These are phyloP conservation scores for Triops cancriformis DNA, from an alignment of 1,140 invertebrate species.

Conservation along the genomic window DNA sequence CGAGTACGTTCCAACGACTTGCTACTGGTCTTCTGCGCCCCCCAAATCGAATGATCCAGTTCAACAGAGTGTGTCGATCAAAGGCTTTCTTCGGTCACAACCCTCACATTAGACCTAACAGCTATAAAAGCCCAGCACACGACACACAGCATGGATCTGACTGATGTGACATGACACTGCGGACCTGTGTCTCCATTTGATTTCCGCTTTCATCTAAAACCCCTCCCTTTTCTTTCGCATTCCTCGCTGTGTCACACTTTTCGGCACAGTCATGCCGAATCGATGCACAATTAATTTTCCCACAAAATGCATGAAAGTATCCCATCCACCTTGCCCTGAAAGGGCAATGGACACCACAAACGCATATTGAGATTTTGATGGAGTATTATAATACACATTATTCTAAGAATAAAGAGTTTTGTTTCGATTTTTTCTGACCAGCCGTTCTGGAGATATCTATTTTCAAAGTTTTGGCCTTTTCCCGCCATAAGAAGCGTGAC, in stretches of 20 bases:
- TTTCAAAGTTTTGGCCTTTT: too few species aligned
- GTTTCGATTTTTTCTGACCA: too few species aligned
- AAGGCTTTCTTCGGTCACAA: background rate
- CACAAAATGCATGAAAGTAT: background rate
- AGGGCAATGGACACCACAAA: too few species aligned
- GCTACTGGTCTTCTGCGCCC: background rate
- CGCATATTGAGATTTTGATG: too few species aligned
- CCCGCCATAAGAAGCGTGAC: too few species aligned
- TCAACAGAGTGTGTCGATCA: conserved; percentile 13
- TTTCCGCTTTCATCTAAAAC: too few species aligned
- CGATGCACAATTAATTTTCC: background rate
- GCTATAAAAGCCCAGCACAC: background rate
- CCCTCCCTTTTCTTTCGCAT: background rate
- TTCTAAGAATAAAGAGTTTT: too few species aligned
- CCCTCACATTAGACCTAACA: background rate
- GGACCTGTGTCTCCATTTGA: background rate
- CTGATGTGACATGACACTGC: background rate
- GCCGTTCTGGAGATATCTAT: too few species aligned
- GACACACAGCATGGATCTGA: background rate
- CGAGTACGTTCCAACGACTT: background rate
- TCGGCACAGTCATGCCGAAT: background rate
- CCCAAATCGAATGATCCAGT: conserved; percentile 1
- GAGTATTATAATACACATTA: too few species aligned
- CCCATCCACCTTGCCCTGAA: background rate
- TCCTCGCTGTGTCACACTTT: background rate